These are phyloP conservation scores for Drosophila watanabei DNA, from an alignment of 1,140 invertebrate genomes.

Conservation along the genomic window DNA sequence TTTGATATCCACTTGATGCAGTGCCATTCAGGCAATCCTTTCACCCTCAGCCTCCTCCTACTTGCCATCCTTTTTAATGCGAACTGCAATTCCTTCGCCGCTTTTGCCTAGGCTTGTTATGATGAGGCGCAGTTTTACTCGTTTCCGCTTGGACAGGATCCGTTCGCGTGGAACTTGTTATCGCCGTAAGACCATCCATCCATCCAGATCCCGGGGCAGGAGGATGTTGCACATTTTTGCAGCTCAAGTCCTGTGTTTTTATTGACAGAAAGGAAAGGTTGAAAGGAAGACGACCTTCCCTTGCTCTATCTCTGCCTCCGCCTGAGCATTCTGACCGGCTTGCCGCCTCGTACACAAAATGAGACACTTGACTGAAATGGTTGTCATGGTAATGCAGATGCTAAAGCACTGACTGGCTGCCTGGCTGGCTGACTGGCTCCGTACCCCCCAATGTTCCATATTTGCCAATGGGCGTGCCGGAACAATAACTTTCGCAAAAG, in stretches of 20 bases:
- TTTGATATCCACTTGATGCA: constrained; percentile 40
- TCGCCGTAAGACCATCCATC: constrained; percentile 9
- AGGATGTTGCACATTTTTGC: constrained; percentile 48
- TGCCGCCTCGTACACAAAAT: constrained; percentile 73
- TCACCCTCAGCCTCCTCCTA: constrained; percentile 1
- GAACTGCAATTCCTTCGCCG: constrained; percentile 30
- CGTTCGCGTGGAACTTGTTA: constrained; percentile 77
- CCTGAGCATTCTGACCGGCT: constrained; percentile 27
- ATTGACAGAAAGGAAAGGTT: constrained; percentile 57
- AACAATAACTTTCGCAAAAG: constrained; percentile 4
- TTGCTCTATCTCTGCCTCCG: background rate
- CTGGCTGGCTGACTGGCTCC: background rate
- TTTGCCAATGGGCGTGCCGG: background rate
- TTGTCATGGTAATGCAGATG: constrained; percentile 40
- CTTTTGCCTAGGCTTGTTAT: constrained; percentile 40
- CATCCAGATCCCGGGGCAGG: background rate
- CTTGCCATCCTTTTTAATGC: constrained; percentile 49
- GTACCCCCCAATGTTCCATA: background rate
- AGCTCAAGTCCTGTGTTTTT: constrained; percentile 40
- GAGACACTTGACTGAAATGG: constrained; percentile 72
- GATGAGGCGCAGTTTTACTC: constrained; percentile 53
- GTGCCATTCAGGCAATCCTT: constrained; percentile 13
- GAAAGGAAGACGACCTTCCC: constrained; percentile 29
- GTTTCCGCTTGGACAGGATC: constrained; percentile 69
- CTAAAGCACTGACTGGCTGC: constrained; percentile 1